Base-by-base conservation (phyloP, 2,113 vertebrate genomes). In the Oreamnos americanus region DNA sequence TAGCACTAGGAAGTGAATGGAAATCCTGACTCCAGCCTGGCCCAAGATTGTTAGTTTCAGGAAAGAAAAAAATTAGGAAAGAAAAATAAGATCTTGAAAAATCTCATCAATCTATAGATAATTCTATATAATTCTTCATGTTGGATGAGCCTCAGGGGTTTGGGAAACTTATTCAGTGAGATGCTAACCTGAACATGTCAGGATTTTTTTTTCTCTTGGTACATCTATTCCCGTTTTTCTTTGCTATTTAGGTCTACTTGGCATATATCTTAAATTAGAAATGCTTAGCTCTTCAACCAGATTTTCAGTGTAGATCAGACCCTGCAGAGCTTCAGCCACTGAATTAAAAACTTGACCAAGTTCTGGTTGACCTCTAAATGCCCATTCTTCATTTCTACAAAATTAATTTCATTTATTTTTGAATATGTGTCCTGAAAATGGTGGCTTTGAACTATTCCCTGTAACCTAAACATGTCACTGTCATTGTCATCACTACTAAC, bases 201-300 rank as follows among this genome's bases (percentile, higher is more conserved):
- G 86, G 85, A 49, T 13, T 64, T 92, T 87, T 94, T 79, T 78
- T 49, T 15, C 57, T 57, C 88, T 88, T 23, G 16, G 86, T 36
- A 19, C 43, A 45, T 91, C 43, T 94, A 60, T 86, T 94, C 55
- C 94, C 0, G 4, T 93, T 89, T 93, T n/a, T 17, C 49, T 86
- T 82, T 90, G 58, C 76, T 94, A 82, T 88, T 95, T 97, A 82
- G 67, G 28, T 96, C 76, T 62, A 76, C 76, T 93, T 83, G 97
- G 51, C 55, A 93, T 93, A 47, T 86, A 67, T 71, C 86, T 97
- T 90, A 96, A 96, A 93, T 93, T 96, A 97, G 94, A 97, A 94
- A 83, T 39, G 53, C 23, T 87, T 62, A 95, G 74, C 85, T 91
- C 76, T 98, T 93, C 78, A 96, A 67, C 26, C 82, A 91, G 43